These are phyloP conservation scores for Macaria notata DNA, from an alignment of 2,888 invertebrate genomes.

Conservation along the genomic window DNA sequence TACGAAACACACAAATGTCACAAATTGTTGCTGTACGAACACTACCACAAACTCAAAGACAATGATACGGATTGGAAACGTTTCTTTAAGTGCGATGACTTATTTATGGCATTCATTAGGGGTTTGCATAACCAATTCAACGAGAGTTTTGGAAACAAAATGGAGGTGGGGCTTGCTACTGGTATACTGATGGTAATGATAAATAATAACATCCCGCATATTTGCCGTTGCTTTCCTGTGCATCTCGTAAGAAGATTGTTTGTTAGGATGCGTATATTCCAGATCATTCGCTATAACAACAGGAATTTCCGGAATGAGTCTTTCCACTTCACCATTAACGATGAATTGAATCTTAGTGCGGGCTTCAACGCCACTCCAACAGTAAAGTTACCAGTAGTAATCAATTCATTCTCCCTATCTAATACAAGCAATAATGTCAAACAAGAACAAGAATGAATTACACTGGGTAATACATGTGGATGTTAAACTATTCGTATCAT, in stretches of 20 bases:
- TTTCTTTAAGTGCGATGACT: neutral
- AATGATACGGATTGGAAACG: neutral
- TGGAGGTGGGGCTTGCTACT: constrained; percentile 1
- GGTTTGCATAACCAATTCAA: neutral
- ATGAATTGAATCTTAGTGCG: neutral
- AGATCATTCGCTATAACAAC: constrained; percentile 11
- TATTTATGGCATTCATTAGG: neutral
- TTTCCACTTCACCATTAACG: constrained; percentile 1
- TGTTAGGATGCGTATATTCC: constrained; percentile 6
- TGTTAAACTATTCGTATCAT: too few species aligned
- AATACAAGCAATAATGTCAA: too few species aligned
- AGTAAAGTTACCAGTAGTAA: too few species aligned
- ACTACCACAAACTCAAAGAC: neutral
- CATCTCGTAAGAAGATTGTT: constrained; percentile 4
- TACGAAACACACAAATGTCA: neutral
- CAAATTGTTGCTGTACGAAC: too few species aligned
- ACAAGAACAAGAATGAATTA: too few species aligned
- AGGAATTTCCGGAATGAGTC: neutral
- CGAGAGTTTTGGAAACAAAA: constrained; percentile 1
- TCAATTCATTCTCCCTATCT: too few species aligned
- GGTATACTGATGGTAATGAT: neutral
- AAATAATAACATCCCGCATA: neutral
- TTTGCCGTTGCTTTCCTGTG: constrained; percentile 12
- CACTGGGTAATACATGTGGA: too few species aligned
- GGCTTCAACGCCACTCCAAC: too few species aligned